Evolutionary conservation across 2,888 invertebrate genomes (phyloP), one percentile per base, ranked within the genome.

Genomic region (Cephalotes varians): DNA sequence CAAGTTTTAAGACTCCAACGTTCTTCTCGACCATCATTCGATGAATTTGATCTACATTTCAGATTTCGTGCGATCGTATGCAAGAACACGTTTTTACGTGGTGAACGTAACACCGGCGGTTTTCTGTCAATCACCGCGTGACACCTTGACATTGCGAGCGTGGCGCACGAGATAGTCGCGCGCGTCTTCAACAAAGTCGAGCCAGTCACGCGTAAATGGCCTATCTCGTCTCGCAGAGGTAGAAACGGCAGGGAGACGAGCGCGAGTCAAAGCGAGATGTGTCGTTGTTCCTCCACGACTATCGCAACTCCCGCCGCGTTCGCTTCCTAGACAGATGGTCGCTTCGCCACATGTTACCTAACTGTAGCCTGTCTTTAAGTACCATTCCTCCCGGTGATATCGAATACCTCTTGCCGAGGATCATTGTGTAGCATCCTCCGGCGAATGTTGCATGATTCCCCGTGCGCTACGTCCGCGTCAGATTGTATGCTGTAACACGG

Each of bases 261-360:
- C n/a, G 37, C 51, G 47, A 73, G 47, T 73, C 74, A 37, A 34
- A 25, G 65, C 10, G 44, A 47, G 58, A 65, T n/a, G 51, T 58
- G 81, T 71, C 74, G 86, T 64, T 67, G 74, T 83, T 85, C 54
- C 21, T 37, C 56, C n/a, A n/a, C n/a, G n/a, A n/a, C n/a, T n/a
- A 58, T 62, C 79, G 64, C 67, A 51, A 76, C 47, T 76, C 74
- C 31, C 51, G 49, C 44, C 73, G 73, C 62, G 77, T 73, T 64
- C 37, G 87, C 89, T 92, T 92, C 90, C 90, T 88, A 91, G 92
- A 90, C 91, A 91, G 91, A 91, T 91, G 91, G 91, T 89, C 88
- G 85, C 85, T 88, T 88, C 77, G 86, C 90, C 92, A 92, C 90
- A 92, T 91, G 91, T 90, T 90, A 84, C 81, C 87, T 91, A 88